Conservation (phyloP, 2,888 invertebrate species). For the Sesia apiformis region DNA sequence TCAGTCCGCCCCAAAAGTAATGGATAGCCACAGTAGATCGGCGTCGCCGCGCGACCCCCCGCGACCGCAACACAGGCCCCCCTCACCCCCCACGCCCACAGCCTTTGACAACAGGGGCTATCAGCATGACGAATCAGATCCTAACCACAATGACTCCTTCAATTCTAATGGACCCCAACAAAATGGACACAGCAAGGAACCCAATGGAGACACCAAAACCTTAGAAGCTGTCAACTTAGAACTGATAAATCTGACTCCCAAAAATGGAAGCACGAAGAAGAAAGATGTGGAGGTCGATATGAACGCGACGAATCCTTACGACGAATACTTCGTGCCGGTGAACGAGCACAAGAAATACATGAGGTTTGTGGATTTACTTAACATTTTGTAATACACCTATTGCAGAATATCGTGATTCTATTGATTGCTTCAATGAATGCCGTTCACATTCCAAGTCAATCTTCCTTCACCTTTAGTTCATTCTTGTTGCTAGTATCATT, state of each 20-base stretch:
- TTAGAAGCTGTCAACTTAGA: slow-evolving; percentile 86
- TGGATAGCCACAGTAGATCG: slow-evolving; percentile 69
- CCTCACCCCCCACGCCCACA: slow-evolving; percentile 18
- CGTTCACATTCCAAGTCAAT: not conserved
- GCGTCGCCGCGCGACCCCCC: slow-evolving; percentile 69
- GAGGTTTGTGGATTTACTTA: slow-evolving; percentile 73
- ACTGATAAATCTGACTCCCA: slow-evolving; percentile 81
- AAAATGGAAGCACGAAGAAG: slow-evolving; percentile 76
- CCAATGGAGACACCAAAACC: slow-evolving; percentile 60
- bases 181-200: slow-evolving; percentile 56
- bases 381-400: too few relatives aligned
- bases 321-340: slow-evolving; percentile 89
- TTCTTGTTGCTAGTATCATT: too few relatives aligned
- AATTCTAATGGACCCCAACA: slow-evolving; percentile 50
- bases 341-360: slow-evolving; percentile 90
- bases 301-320: slow-evolving; percentile 81
- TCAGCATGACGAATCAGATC: slow-evolving; percentile 56
- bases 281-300: slow-evolving; percentile 79
- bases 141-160: slow-evolving; percentile 68
- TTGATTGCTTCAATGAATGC: not conserved
- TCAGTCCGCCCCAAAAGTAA: slow-evolving; percentile 67
- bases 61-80: slow-evolving; percentile 40
- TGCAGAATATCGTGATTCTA: too few relatives aligned
- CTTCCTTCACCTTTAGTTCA: not conserved
- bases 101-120: slow-evolving; percentile 67